phyloP scores from a whole-genome alignment of 2,113 vertebrate species.

The Felis chaus region DNA sequence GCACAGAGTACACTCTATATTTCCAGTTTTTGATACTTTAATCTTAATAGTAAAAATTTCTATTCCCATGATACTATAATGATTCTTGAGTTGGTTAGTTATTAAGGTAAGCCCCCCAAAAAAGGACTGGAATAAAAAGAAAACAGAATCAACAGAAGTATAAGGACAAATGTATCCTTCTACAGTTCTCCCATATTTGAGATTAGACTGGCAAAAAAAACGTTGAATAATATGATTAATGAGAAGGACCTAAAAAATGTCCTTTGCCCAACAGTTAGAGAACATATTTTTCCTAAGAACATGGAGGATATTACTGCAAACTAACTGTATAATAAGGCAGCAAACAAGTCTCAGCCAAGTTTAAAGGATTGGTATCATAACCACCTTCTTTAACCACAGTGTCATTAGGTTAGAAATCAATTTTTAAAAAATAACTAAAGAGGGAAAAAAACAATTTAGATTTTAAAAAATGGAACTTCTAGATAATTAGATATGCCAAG shows the following conservation, averaged over 20 bases:
- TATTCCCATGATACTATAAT: background rate
- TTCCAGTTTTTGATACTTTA: background rate
- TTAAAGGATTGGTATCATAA: background rate
- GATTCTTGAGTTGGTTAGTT: background rate
- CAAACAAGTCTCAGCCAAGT: background rate
- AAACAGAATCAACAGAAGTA: background rate
- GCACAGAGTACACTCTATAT: background rate
- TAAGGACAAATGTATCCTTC: background rate
- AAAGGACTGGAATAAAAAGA: background rate
- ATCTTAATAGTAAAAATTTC: background rate
- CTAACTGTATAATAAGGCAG: background rate
- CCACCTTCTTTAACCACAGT: background rate
- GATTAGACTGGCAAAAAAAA: background rate
- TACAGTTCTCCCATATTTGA: background rate
- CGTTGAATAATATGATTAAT: background rate
- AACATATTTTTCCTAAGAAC: background rate
- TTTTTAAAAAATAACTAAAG: background rate
- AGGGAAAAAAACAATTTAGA: background rate
- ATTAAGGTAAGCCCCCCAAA: background rate
- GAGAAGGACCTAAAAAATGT: background rate
- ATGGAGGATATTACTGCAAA: background rate
- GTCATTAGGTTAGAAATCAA: background rate
- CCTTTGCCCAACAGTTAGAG: background rate
- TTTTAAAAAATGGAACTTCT: background rate
- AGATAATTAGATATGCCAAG: background rate